A percentile compares a stretch with the other conserved stretches of the same genome.
Evolutionary conservation across 2,888 invertebrate species (phyloP).

Genomic region (Cyaniris semiargus): DNA sequence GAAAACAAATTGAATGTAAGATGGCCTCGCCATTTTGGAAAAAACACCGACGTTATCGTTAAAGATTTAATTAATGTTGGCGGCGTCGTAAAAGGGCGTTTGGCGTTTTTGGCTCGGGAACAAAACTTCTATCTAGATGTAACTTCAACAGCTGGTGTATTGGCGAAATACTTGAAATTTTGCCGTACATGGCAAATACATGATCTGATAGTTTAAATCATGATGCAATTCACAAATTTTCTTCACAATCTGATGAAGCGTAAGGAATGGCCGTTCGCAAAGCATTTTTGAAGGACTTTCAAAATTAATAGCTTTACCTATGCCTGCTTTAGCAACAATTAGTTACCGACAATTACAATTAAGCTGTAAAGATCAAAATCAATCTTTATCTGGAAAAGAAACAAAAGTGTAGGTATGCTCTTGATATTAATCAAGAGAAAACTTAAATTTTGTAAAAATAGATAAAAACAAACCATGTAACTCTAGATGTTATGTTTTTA

Average conservation of each 20-base stretch:
- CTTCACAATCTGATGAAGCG: neutral
- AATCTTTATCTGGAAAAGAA: neutral
- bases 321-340: neutral
- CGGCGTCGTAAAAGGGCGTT: slow-evolving; percentile 34
- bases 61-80: slow-evolving; percentile 38
- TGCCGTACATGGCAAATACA: slow-evolving; percentile 23
- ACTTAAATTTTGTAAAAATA: neutral
- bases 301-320: neutral
- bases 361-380: neutral
- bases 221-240: slow-evolving; percentile 14
- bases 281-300: neutral
- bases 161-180: slow-evolving; percentile 26
- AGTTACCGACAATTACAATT: neutral
- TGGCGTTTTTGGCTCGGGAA: slow-evolving; percentile 30
- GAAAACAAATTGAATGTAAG: slow-evolving; percentile 30
- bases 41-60: slow-evolving; percentile 39
- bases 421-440: neutral
- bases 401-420: neutral
- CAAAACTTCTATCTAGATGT: slow-evolving; percentile 30
- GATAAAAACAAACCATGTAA: neutral
- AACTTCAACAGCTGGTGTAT: slow-evolving; percentile 27
- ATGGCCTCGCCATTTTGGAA: slow-evolving; percentile 30
- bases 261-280: neutral
- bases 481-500: neutral
- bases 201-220: slow-evolving; percentile 29